Base-by-base conservation (phyloP, 2,113 vertebrate species). In the Copsychus sechellarum region DNA sequence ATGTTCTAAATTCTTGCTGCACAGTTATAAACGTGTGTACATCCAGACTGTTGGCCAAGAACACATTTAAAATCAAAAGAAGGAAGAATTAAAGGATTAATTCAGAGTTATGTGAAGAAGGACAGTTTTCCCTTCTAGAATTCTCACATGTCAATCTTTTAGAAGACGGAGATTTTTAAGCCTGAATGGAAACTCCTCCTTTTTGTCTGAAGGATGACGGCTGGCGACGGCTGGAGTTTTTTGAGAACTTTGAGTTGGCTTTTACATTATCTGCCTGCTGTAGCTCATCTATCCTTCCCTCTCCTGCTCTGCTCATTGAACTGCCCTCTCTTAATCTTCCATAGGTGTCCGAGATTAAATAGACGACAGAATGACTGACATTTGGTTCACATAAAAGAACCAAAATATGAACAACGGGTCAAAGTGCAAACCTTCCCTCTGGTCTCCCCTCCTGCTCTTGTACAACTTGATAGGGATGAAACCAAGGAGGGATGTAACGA, bases 371-470 rank as follows among this genome's bases (percentile, higher is more conserved):
- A 86, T 96, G 96, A 96, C 74, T 96, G 95, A 96, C 95, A 86
- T 96, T 81, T 88, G 93, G 92, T 51, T 74, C 67, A 95, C 87
- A 95, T 97, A 95, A 97, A 97, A 95, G 94, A 96, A 64, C 45
- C 67, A 95, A 95, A 97, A 96, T 96, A 95, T 93, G 94, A 96
- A 92, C 92, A 93, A 88, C 60, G 69, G 96, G 93, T 97, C 92
- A 97, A 96, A 97, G 93, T 94, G 92, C 94, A 96, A 91, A 81
- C 87, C 92, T 95, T 96, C 76, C 90, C 88, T 96, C 90, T 95
- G 92, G 58, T 97, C 96, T 95, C 93, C 84, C 54, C 85, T 92
- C 73, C 92, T 83, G 93, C 67, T 92, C 94, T 90, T 86, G 82
- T 90, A 74, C 72, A 83, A 88, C 94, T 81, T 77, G 91, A 93